Conservation (phyloP, 2,797 vertebrate species). For the Chrysolophus pictus region DNA sequence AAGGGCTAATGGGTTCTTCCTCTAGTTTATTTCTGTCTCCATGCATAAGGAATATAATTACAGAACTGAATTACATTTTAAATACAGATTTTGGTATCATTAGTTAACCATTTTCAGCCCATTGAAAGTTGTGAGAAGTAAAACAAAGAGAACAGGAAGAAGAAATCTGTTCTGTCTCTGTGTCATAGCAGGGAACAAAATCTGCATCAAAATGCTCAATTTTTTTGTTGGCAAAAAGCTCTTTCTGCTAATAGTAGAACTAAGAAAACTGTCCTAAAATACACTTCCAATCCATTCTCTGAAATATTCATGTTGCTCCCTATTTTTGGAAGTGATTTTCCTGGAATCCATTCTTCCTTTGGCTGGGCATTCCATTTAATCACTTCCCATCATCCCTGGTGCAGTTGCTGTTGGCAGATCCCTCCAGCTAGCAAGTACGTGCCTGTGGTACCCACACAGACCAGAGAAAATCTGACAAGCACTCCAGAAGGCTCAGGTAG, state of each 20-base stretch:
- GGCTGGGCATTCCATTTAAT: not conserved
- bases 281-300: not conserved
- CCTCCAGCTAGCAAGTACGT: not conserved
- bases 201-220: not conserved
- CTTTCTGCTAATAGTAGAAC: not conserved
- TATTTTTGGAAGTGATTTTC: not conserved
- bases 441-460: not conserved
- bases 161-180: not conserved
- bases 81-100: constrained; percentile 41
- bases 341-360: not conserved
- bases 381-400: not conserved
- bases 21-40: constrained; percentile 61
- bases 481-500: accelerated
- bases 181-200: not conserved
- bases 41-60: constrained; percentile 64
- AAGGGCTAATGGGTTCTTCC: constrained; percentile 65
- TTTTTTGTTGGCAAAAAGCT: not conserved
- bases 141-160: not conserved
- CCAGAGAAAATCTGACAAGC: not conserved
- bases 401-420: not conserved
- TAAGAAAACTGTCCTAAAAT: not conserved
- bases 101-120: constrained; percentile 48
- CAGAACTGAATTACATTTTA: constrained; percentile 55
- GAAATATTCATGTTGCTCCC: not conserved
- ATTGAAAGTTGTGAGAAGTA: not conserved